Evolutionary conservation across 2,797 vertebrate species (phyloP).

Genomic region (Cuculus canorus): DNA sequence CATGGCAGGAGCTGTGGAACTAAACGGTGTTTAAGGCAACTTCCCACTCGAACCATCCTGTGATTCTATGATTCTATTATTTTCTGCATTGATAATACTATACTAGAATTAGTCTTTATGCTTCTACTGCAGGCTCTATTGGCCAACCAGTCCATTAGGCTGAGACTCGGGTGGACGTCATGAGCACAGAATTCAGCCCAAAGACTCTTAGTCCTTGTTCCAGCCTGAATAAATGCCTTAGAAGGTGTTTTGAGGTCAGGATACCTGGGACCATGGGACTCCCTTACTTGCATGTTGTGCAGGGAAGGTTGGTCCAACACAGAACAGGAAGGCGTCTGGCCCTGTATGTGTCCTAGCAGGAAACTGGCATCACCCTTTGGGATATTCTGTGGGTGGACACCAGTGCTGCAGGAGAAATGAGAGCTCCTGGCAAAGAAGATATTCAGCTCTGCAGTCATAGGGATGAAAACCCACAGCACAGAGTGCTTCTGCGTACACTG

Average conservation of each 20-base stretch:
- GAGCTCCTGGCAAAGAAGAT: background rate
- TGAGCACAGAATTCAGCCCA: background rate
- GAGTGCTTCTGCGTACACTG: background rate
- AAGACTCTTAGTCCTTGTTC: background rate
- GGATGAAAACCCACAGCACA: background rate
- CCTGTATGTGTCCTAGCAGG: background rate
- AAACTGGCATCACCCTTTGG: background rate
- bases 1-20: too few relatives aligned
- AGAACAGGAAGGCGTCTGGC: background rate
- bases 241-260: background rate
- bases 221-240: background rate
- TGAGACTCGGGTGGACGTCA: background rate
- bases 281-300: background rate
- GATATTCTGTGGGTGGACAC: background rate
- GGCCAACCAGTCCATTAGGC: background rate
- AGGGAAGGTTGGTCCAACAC: accelerated
- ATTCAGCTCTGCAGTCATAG: background rate
- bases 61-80: too few relatives aligned
- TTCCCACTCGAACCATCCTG: too few relatives aligned
- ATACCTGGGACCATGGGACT: too few relatives aligned
- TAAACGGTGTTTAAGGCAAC: too few relatives aligned
- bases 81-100: background rate
- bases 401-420: background rate
- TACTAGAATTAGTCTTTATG: background rate
- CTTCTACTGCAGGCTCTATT: background rate